A percentile compares a stretch with the other conserved stretches of the same genome.
These are phyloP conservation scores for Lepidonotus clava DNA, from an alignment of 2,888 invertebrate species.

Conservation along the genomic window DNA sequence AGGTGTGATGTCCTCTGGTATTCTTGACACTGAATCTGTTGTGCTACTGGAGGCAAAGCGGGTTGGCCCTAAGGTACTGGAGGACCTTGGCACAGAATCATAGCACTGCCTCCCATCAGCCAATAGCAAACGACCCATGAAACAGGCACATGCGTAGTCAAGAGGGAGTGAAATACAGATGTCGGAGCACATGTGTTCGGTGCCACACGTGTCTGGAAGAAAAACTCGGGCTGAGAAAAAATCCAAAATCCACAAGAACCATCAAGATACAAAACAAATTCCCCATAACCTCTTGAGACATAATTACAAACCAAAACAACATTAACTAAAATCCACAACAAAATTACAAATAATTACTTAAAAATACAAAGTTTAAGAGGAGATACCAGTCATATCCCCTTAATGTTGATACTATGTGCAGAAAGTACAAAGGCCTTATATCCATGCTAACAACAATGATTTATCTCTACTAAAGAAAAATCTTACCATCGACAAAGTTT, in stretches of 20 bases:
- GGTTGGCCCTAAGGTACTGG: not conserved
- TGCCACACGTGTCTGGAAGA: conserved; percentile 33
- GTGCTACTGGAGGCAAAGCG: not conserved
- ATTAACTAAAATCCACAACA: too few species aligned
- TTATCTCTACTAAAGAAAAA: not conserved
- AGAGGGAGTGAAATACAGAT: conserved; percentile 43
- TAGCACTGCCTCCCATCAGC: conserved; percentile 19
- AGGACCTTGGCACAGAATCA: not conserved
- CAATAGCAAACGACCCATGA: not conserved
- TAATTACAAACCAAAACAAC: not conserved
- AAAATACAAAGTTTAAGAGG: not conserved
- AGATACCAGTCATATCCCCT: not conserved
- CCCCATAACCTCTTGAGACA: not conserved
- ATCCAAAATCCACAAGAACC: not conserved
- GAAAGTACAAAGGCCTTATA: too few species aligned
- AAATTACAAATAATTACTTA: too few species aligned
- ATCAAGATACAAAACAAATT: not conserved
- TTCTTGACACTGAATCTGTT: not conserved
- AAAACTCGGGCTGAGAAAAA: conserved; percentile 17
- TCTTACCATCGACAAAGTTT: not conserved
- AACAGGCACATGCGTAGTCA: conserved; percentile 51
- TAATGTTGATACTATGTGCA: too few species aligned
- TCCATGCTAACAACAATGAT: too few species aligned
- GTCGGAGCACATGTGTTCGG: conserved; percentile 34
- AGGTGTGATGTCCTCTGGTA: not conserved